Conservation (phyloP, 2,113 vertebrate species). For the Macquaria australasica region DNA sequence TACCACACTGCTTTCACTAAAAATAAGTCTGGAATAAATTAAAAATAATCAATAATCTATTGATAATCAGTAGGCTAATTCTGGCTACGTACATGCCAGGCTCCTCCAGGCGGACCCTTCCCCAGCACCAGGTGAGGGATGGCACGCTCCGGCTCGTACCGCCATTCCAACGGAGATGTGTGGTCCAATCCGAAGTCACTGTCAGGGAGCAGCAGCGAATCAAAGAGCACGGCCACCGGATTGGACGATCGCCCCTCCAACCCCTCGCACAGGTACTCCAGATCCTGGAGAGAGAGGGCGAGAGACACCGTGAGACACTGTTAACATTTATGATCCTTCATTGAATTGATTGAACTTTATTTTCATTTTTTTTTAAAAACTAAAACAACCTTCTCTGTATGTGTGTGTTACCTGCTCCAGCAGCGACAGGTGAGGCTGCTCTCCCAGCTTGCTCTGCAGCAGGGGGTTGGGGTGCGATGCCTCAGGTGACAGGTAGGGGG, state of each 20-base stretch:
- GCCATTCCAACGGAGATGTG: constrained; percentile 82
- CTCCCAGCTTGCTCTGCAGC: constrained; percentile 81
- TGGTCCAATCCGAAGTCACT: constrained; percentile 84
- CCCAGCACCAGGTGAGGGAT: constrained; percentile 86
- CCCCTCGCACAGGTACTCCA: constrained; percentile 87
- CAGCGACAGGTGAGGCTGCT: constrained; percentile 79
- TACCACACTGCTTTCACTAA: no score
- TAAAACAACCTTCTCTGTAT: not conserved
- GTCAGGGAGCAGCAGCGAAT: constrained; percentile 86
- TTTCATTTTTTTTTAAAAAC: not conserved
- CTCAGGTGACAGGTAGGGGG: constrained; percentile 81
- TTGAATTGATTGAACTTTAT: not conserved
- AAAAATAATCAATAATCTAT: not conserved
- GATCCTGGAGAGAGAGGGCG: constrained; percentile 70
- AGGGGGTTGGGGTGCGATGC: constrained; percentile 83
- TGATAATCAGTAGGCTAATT: not conserved
- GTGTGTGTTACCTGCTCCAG: constrained; percentile 82
- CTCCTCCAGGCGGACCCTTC: constrained; percentile 85
- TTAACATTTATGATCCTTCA: not conserved
- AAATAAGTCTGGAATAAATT: not conserved
- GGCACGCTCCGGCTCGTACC: constrained; percentile 77
- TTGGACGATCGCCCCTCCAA: constrained; percentile 87
- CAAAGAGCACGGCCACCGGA: constrained; percentile 87
- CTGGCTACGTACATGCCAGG: constrained; percentile 84
- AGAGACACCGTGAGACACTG: not conserved